phyloP scores from a whole-genome alignment of 1,140 invertebrate species.

The Teleopsis dalmanni region DNA sequence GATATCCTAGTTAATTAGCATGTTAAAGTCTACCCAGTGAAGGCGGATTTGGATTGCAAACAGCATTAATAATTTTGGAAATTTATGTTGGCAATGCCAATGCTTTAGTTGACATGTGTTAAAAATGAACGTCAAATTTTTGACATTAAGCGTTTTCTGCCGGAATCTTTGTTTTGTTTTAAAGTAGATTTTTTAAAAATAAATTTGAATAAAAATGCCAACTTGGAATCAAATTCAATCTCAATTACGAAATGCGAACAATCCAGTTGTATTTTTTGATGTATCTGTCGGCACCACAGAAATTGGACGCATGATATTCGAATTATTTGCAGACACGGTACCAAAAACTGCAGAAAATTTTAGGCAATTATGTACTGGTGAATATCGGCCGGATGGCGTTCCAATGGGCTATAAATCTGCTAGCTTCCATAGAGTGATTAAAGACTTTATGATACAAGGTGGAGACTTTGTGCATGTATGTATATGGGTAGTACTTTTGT shows the following conservation, averaged over 20 bases:
- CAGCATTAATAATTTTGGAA: no score
- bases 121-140: no score
- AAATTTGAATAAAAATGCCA: conserved; percentile 71
- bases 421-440: conserved; percentile 96
- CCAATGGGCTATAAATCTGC: conserved; percentile 94
- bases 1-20: no score
- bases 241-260: conserved; percentile 83
- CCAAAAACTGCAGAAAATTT: conserved; percentile 99
- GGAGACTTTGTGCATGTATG: conserved; percentile 96
- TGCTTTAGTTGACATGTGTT: no score
- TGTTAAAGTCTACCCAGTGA: no score
- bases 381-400: conserved; percentile 81
- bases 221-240: conserved; percentile 88
- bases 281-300: conserved; percentile 85
- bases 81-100: no score
- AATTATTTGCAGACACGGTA: conserved; percentile 92
- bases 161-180: no score
- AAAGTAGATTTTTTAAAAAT: no score
- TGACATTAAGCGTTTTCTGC: no score
- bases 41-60: no score
- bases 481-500: not conserved
- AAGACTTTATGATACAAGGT: conserved; percentile 98
- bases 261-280: conserved; percentile 96
- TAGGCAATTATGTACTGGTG: conserved; percentile 96
- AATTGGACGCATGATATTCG: conserved; percentile 93